phyloP scores from a whole-genome alignment of 2,797 vertebrate genomes.

The Epinephelus awoara region DNA sequence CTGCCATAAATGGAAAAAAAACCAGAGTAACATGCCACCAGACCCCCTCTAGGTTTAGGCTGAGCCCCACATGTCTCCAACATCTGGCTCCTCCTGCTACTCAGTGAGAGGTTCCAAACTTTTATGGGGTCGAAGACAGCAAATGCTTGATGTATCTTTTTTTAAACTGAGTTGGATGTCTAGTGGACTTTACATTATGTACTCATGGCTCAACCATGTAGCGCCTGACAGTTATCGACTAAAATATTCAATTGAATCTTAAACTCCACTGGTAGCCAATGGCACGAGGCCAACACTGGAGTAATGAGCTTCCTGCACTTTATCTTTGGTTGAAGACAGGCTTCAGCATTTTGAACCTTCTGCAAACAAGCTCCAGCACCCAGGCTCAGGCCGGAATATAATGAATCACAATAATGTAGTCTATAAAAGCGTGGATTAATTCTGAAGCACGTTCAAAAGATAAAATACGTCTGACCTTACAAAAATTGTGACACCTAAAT shows the following conservation, averaged over 20 bases:
- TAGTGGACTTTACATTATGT: slow-evolving; percentile 10
- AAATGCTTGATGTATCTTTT: not conserved
- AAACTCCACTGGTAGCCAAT: slow-evolving; percentile 5
- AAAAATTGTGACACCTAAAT: slow-evolving; percentile 6
- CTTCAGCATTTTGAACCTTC: slow-evolving; percentile 13
- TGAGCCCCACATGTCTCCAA: too few relatives aligned
- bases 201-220: not conserved
- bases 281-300: not conserved
- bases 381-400: not conserved
- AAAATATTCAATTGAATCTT: not conserved
- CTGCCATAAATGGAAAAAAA: too few relatives aligned
- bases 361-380: slow-evolving; percentile 21
- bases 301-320: slow-evolving; percentile 15
- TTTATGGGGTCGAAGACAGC: not conserved
- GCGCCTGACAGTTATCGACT: not conserved
- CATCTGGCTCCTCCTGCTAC: too few relatives aligned
- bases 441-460: slow-evolving; percentile 21
- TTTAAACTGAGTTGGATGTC: not conserved
- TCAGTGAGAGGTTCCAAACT: not conserved
- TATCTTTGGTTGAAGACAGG: slow-evolving; percentile 18
- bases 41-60: too few relatives aligned
- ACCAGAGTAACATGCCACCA: too few relatives aligned
- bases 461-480: not conserved
- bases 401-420: slow-evolving; percentile 27
- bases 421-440: slow-evolving; percentile 24